Conservation (phyloP, 2,113 vertebrate species). For the Oreocharis arfaki region DNA sequence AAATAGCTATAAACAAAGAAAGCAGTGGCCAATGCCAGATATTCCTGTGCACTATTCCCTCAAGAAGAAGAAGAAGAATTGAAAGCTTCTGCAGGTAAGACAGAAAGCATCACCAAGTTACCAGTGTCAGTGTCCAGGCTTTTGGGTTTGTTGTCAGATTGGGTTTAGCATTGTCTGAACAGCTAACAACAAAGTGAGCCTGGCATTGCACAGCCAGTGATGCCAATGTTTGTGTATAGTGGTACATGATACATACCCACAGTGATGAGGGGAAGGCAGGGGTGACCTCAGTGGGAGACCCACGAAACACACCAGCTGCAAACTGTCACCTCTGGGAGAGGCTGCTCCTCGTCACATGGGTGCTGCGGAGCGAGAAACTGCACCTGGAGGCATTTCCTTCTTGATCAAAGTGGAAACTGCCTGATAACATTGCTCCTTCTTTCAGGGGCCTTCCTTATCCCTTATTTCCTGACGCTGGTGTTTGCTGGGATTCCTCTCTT, state of each 20-base stretch:
- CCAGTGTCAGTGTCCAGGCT: not conserved
- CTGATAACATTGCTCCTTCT: not conserved
- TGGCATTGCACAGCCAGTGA: not conserved
- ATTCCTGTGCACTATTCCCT: not conserved
- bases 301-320: not conserved
- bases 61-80: not conserved
- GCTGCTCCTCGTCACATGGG: not conserved
- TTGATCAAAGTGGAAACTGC: not conserved
- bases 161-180: not conserved
- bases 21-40: not conserved
- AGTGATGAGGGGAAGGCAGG: not conserved
- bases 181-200: not conserved
- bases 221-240: too few relatives aligned
- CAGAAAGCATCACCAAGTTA: not conserved
- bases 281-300: not conserved
- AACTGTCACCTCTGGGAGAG: rapidly evolving
- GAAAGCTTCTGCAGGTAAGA: not conserved
- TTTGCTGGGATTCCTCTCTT: conserved; percentile 91
- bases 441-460: conserved; percentile 88
- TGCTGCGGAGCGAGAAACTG: not conserved
- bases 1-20: not conserved
- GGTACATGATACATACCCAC: not conserved
- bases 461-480: conserved; percentile 86
- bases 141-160: not conserved
- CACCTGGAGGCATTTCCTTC: not conserved